Conservation (phyloP, 2,888 invertebrate genomes). For the Cataglyphis cursor region DNA sequence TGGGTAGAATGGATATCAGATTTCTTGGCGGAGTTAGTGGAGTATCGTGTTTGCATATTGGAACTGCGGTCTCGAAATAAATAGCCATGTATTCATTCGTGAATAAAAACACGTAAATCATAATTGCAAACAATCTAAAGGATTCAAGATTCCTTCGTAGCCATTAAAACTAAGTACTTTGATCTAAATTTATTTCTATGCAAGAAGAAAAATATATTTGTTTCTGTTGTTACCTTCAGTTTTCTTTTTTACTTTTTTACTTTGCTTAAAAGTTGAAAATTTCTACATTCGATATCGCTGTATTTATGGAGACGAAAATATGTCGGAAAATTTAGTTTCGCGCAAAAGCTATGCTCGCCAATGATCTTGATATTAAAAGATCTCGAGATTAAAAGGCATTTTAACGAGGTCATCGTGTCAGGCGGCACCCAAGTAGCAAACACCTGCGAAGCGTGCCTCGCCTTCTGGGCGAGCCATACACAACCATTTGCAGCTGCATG, state of each 20-base stretch:
- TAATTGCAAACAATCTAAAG: neutral
- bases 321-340: conserved; percentile 11
- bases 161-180: neutral
- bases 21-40: conserved; percentile 25
- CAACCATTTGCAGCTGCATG: conserved; percentile 56
- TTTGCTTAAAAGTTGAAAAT: neutral
- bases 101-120: neutral
- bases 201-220: neutral
- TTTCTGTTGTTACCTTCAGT: neutral
- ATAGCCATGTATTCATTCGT: neutral
- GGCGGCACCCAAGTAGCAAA: conserved; percentile 33
- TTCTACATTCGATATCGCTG: neutral
- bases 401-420: conserved; percentile 51
- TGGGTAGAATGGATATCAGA: conserved; percentile 24
- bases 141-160: neutral
- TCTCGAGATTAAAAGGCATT: conserved; percentile 53
- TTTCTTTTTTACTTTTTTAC: neutral
- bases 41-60: conserved; percentile 10
- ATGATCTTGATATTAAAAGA: neutral
- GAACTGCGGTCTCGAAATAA: neutral
- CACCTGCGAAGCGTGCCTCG: conserved; percentile 36
- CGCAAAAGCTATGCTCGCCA: neutral
- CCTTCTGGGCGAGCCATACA: conserved; percentile 41
- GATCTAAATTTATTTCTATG: neutral
- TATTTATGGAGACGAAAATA: neutral